Percentiles rank a stretch among this genome's conserved stretches.
Conservation (phyloP, 2,113 vertebrate genomes). For the Otolemur garnettii region DNA sequence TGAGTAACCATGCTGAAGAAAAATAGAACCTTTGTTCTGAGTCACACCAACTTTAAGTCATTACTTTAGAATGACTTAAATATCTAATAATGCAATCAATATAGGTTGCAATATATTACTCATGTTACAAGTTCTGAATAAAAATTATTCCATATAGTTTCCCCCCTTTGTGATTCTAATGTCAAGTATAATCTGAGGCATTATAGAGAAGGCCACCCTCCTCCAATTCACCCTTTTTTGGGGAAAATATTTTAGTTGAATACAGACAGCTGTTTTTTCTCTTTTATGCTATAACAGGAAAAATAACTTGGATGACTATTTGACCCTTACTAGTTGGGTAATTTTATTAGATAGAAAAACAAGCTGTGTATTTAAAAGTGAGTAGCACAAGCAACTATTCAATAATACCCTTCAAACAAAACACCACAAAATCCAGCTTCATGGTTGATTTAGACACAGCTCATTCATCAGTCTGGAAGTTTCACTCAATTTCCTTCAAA, state of each 20-base stretch:
- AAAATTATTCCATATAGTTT: conserved; percentile 8
- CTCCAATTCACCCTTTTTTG: not conserved
- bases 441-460: not conserved
- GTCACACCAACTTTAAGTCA: not conserved
- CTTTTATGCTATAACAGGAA: conserved; percentile 51
- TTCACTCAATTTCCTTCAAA: conserved; percentile 35
- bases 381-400: conserved; percentile 35
- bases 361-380: conserved; percentile 54
- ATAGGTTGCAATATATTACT: not conserved
- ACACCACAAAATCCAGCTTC: not conserved
- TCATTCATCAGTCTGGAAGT: conserved; percentile 39
- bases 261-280: conserved; percentile 81
- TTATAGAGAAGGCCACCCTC: not conserved
- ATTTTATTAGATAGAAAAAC: conserved; percentile 53
- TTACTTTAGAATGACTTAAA: no score
- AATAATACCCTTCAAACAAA: conserved; percentile 63
- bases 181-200: not conserved
- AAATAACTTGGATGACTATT: conserved; percentile 67
- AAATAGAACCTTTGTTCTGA: not conserved
- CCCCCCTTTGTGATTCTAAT: not conserved
- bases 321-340: conserved; percentile 59
- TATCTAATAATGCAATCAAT: no score
- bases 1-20: not conserved
- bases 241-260: conserved; percentile 47
- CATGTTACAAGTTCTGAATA: not conserved